Conservation (phyloP, 2,113 vertebrate genomes). For the Crypturellus undulatus region DNA sequence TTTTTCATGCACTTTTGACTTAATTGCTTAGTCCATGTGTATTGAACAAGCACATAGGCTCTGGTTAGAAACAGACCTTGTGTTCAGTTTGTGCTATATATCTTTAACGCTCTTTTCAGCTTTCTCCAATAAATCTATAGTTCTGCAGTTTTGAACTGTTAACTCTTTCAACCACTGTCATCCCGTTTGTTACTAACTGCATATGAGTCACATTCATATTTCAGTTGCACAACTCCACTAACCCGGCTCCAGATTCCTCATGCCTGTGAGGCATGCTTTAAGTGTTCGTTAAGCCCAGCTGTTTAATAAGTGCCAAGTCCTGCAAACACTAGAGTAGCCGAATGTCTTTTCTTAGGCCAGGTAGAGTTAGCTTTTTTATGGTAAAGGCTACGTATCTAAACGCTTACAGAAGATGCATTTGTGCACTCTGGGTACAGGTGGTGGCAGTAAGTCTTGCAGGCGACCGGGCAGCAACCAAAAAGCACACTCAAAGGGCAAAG, state of each 20-base stretch:
- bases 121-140: rapidly evolving
- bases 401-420: neutral
- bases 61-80: neutral
- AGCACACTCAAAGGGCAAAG: neutral
- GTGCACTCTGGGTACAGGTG: neutral
- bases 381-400: neutral
- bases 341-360: neutral
- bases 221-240: neutral
- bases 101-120: neutral
- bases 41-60: neutral
- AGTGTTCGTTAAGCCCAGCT: rapidly evolving
- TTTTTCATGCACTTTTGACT: neutral
- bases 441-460: neutral
- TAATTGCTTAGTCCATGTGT: neutral
- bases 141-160: neutral
- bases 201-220: neutral
- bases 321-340: neutral
- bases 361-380: neutral
- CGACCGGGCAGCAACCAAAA: neutral
- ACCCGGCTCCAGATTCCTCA: rapidly evolving
- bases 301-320: neutral
- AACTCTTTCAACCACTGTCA: neutral
- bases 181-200: neutral
- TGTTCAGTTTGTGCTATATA: neutral
- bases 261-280: neutral